Evolutionary conservation across 1,140 invertebrate genomes (phyloP), one percentile per base, ranked within the genome.

Genomic region (Eueides isabella): DNA sequence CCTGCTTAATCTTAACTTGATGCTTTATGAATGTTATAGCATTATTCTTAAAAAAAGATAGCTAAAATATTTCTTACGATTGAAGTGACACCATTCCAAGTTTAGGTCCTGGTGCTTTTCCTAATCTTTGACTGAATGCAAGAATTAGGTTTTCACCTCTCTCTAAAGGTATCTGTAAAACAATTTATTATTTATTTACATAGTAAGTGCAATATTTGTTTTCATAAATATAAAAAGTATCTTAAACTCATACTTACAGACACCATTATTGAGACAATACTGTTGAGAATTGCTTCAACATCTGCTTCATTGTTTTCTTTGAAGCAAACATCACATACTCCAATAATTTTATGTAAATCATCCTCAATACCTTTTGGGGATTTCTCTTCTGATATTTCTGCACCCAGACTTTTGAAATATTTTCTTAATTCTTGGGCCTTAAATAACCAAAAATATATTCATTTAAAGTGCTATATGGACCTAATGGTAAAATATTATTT

Each of bases 311-410:
- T 96, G 2, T 95, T 95, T 85, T 97, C 97, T 84, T 97, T 97
- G 90, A 98, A 98, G 90, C 97, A 98, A 61, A 97, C 95, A 90
- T 98, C 97, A 88, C 97, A 98, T 7, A 98, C 98, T 67, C 97
- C 97, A 85, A 99, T 98, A 78, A 99, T 98, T 92, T 99, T 98
- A 87, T 98, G 97, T 71, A 99, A 94, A 94, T 99, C 98, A 95
- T 98, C 97, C 89, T 98, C 97, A 80, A 98, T 96, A 11, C 97
- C 98, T 93, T 98, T 98, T 1, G 96, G 95, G 7, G 97, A 97
- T 85, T 97, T 97, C 87, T 98, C 97, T 85, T 97, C 97, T 2
- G 97, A 97, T 80, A 99, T 97, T 94, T 98, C 97, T 30, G 98
- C 98, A 33, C 98, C 98, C 23, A 98, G 94, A 76, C 96, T 96